Percentiles rank a stretch among this genome's conserved stretches.
Evolutionary conservation across 1,140 invertebrate genomes (phyloP).

Genomic region (Danaus plexippus): DNA sequence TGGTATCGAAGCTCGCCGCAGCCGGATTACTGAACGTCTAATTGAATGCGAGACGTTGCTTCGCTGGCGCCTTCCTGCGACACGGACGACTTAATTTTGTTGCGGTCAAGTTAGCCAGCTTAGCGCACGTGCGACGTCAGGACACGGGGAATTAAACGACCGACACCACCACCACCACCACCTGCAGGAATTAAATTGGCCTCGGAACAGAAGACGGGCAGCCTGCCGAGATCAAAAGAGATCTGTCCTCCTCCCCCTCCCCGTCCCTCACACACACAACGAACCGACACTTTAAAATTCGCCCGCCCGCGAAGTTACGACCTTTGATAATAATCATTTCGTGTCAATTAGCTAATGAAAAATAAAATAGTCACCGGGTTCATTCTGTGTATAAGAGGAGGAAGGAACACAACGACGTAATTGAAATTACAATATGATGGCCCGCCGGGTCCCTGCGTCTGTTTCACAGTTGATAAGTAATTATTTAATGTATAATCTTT

Average conservation of each 20-base stretch:
- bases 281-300: slow-evolving; percentile 36
- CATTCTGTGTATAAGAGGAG: too few species aligned
- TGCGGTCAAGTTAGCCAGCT: slow-evolving; percentile 59
- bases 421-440: slow-evolving; percentile 61
- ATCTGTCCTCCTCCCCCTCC: slow-evolving; percentile 19
- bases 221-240: slow-evolving; percentile 54
- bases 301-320: slow-evolving; percentile 50
- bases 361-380: slow-evolving; percentile 56
- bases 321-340: slow-evolving; percentile 57
- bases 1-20: slow-evolving; percentile 68
- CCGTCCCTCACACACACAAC: too few species aligned
- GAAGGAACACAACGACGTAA: slow-evolving; percentile 36
- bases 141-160: slow-evolving; percentile 13
- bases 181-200: slow-evolving; percentile 60
- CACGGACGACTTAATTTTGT: slow-evolving; percentile 53
- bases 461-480: slow-evolving; percentile 33
- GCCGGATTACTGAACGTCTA: slow-evolving; percentile 69
- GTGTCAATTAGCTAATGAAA: slow-evolving; percentile 72
- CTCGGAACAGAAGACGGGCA: slow-evolving; percentile 30
- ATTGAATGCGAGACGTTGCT: slow-evolving; percentile 67
- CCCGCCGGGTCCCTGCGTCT: slow-evolving; percentile 39
- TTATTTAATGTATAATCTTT: slow-evolving; percentile 12
- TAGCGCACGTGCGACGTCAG: slow-evolving; percentile 46
- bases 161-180: slow-evolving; percentile 47
- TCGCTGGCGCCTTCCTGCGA: slow-evolving; percentile 37